A percentile compares a stretch with the other conserved stretches of the same genome.
Conservation (phyloP, 2,113 vertebrate genomes). For the Entomyzon cyanotis region DNA sequence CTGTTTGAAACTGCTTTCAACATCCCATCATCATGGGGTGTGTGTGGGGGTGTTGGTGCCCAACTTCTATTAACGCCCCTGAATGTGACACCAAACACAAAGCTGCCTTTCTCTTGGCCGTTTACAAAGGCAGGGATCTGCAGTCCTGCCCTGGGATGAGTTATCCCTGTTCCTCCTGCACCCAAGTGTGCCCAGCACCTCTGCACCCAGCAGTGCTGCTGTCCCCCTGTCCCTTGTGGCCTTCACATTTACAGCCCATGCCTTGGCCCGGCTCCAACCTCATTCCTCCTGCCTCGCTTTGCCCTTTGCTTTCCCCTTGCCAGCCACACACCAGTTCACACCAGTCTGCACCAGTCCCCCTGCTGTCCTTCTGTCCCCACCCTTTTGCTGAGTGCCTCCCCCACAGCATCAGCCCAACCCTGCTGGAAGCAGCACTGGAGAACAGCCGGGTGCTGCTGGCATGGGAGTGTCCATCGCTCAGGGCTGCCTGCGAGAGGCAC, state of each 20-base stretch:
- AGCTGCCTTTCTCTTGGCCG: not conserved
- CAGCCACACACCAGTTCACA: not conserved
- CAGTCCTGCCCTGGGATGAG: not conserved
- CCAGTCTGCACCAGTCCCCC: not conserved
- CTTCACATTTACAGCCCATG: fast-evolving
- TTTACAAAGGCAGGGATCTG: not conserved
- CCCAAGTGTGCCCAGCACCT: not conserved
- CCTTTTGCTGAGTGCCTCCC: not conserved
- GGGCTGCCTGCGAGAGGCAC: fast-evolving
- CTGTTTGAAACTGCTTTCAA: not conserved
- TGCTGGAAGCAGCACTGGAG: not conserved
- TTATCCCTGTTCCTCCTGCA: not conserved
- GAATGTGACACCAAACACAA: not conserved
- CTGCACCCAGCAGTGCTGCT: not conserved
- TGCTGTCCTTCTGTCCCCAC: not conserved
- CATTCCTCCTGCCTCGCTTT: not conserved
- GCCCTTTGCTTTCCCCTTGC: not conserved
- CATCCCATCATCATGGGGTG: not conserved
- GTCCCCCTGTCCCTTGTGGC: not conserved
- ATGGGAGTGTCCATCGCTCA: fast-evolving
- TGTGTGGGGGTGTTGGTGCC: not conserved
- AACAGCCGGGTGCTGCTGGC: fast-evolving
- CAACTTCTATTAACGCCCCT: fast-evolving
- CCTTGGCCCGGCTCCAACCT: not conserved
- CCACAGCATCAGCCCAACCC: not conserved